phyloP scores from a whole-genome alignment of 2,797 vertebrate species.

The Hozukius guyotensis region DNA sequence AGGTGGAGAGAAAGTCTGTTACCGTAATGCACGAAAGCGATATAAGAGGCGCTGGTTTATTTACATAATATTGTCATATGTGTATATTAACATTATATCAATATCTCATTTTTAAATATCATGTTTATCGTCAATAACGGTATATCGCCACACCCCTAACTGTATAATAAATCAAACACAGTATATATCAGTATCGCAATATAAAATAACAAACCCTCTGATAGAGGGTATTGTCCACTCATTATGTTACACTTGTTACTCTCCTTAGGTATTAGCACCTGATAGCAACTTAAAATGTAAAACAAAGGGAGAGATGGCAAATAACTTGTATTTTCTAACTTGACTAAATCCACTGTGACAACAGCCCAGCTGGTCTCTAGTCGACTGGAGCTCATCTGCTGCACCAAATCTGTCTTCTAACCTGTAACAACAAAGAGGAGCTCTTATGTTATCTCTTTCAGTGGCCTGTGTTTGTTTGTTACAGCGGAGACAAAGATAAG shows the following conservation, averaged over 20 bases:
- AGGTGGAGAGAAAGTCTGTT: too few species aligned
- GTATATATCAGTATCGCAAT: neutral
- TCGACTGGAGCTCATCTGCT: neutral
- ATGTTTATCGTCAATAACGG: too few species aligned
- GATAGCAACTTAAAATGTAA: neutral
- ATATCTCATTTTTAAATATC: too few species aligned
- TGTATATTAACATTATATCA: too few species aligned
- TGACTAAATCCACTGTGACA: neutral
- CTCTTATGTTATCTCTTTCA: neutral
- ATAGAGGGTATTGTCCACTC: neutral
- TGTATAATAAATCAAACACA: neutral
- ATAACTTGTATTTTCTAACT: neutral
- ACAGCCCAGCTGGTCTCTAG: neutral
- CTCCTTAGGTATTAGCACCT: neutral
- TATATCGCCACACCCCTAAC: too few species aligned
- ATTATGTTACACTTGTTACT: neutral
- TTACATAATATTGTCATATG: too few species aligned
- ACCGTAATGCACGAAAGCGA: accelerated
- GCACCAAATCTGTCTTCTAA: neutral
- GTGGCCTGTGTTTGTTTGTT: conserved; percentile 31
- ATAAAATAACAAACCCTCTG: neutral
- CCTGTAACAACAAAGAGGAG: neutral
- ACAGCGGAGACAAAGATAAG: conserved; percentile 11
- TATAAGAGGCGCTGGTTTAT: too few species aligned
- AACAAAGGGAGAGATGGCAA: neutral